Conservation (phyloP, 2,113 vertebrate species). For the Actinemys pallida region DNA sequence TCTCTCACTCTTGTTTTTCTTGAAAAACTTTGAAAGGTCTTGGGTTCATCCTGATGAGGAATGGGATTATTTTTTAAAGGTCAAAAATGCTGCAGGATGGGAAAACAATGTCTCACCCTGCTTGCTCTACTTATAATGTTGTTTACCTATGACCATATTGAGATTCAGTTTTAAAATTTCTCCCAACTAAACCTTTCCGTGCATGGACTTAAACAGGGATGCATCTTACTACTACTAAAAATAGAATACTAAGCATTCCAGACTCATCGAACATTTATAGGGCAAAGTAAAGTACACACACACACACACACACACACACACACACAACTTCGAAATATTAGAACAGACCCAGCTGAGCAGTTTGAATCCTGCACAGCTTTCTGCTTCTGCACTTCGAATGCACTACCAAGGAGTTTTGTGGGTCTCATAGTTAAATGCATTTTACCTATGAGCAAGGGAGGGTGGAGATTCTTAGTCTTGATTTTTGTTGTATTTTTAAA, state of each 20-base stretch:
- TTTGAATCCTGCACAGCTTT: neutral
- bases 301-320: neutral
- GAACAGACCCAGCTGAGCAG: neutral
- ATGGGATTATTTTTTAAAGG: neutral
- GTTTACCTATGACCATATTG: neutral
- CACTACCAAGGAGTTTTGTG: neutral
- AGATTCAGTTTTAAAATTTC: slow-evolving; percentile 33
- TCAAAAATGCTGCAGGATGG: neutral
- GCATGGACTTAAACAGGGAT: neutral
- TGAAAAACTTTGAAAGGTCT: neutral
- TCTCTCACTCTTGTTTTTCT: neutral
- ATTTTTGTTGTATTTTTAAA: neutral
- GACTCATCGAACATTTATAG: slow-evolving; percentile 7
- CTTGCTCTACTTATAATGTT: neutral
- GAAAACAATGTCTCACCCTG: neutral
- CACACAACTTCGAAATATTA: neutral
- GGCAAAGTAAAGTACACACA: neutral
- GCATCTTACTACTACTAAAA: slow-evolving; percentile 4
- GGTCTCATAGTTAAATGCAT: neutral
- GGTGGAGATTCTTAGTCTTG: neutral
- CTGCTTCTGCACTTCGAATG: neutral
- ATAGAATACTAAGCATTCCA: slow-evolving; percentile 2
- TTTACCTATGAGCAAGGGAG: neutral
- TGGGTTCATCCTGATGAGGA: neutral
- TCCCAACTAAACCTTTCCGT: slow-evolving; percentile 30